Conservation (phyloP, 2,888 invertebrate genomes). For the Sipha maydis region DNA sequence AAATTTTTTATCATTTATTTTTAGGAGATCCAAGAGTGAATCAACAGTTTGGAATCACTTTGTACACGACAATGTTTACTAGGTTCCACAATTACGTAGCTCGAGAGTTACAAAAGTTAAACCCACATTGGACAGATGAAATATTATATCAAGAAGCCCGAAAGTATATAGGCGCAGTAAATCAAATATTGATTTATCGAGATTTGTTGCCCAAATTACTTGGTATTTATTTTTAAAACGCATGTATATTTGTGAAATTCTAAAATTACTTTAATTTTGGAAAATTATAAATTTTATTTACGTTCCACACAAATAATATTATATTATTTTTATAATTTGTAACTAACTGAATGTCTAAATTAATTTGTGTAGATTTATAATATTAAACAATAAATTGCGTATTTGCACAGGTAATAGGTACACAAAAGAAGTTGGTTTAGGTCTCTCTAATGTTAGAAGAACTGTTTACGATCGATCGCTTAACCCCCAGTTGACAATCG, state of each 20-base stretch:
- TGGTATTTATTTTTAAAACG: constrained; percentile 71
- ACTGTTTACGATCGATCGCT: neutral
- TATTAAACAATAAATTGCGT: neutral
- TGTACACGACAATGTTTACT: constrained; percentile 91
- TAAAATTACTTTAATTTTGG: too few relatives aligned
- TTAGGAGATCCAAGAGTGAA: constrained; percentile 90
- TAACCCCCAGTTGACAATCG: constrained; percentile 11
- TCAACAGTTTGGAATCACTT: constrained; percentile 87
- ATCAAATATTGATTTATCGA: constrained; percentile 90
- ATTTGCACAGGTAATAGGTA: neutral
- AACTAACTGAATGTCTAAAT: too few relatives aligned
- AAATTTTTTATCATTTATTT: constrained; percentile 63
- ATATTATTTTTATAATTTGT: too few relatives aligned
- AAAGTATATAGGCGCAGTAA: constrained; percentile 84
- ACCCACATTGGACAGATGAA: constrained; percentile 94
- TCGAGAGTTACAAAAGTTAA: constrained; percentile 77
- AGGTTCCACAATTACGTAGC: constrained; percentile 91
- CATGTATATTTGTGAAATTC: too few relatives aligned
- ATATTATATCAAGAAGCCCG: constrained; percentile 76
- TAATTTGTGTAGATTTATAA: too few relatives aligned
- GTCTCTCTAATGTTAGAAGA: neutral
- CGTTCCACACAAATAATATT: too few relatives aligned
- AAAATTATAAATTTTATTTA: too few relatives aligned
- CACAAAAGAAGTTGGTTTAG: neutral
- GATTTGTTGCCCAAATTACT: constrained; percentile 88